Evolutionary conservation across 92 coral and sea anemone species (phyloP).

Genomic region (Paramuricea clavata): DNA sequence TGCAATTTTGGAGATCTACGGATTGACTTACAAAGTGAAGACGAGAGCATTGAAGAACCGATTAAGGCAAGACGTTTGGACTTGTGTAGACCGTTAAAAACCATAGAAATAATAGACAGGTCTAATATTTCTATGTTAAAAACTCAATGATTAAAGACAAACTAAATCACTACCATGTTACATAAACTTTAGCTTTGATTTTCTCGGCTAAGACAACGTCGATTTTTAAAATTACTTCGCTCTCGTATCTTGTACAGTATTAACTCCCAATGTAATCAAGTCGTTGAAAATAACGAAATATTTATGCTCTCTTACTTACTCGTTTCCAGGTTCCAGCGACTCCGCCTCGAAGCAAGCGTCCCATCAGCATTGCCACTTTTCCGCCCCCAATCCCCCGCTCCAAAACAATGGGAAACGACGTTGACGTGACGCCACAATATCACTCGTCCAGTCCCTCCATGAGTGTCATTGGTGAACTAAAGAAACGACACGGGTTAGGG

Average conservation of each 20-base stretch:
- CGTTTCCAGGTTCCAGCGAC: constrained; percentile 36
- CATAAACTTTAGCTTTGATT: too few species aligned
- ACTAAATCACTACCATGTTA: too few species aligned
- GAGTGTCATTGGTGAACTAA: constrained; percentile 40
- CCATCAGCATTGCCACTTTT: constrained; percentile 35
- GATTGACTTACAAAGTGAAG: constrained; percentile 82
- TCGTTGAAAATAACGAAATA: too few species aligned
- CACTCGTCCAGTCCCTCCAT: constrained; percentile 6
- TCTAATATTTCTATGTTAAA: too few species aligned
- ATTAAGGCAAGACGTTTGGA: constrained; percentile 24
- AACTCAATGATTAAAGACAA: too few species aligned
- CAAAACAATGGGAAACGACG: constrained; percentile 19
- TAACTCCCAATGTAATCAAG: too few species aligned
- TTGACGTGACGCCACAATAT: neutral
- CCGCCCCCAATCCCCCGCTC: constrained; percentile 1
- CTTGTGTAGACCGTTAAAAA: too few species aligned
- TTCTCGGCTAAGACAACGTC: too few species aligned
- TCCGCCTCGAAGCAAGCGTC: constrained; percentile 43
- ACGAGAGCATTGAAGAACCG: constrained; percentile 80
- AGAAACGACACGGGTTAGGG: constrained; percentile 33
- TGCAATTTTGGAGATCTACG: constrained; percentile 75
- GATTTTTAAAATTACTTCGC: too few species aligned
- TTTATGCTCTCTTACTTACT: neutral
- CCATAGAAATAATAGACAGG: too few species aligned
- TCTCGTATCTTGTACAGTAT: too few species aligned